Percentiles rank a stretch among this genome's conserved stretches.
Evolutionary conservation across 2,797 vertebrate genomes (phyloP).

Genomic region (Salarias fasciatus): DNA sequence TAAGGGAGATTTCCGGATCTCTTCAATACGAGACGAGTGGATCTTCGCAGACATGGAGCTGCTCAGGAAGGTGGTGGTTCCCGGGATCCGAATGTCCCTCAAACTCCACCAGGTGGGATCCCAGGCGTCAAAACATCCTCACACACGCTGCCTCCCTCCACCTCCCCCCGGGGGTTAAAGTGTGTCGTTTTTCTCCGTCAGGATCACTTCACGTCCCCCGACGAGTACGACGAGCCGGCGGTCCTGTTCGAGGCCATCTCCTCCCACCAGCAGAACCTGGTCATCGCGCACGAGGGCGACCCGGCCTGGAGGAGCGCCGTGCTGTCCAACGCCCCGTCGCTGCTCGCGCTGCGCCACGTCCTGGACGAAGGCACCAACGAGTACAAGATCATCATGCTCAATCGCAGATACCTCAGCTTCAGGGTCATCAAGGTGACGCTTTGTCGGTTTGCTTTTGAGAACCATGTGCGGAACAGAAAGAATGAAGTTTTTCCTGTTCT

Average conservation of each 20-base stretch:
- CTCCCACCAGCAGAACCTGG: slow-evolving; percentile 92
- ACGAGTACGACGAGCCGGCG: slow-evolving; percentile 96
- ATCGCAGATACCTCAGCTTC: slow-evolving; percentile 96
- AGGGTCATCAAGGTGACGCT: slow-evolving; percentile 94
- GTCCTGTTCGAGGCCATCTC: slow-evolving; percentile 97
- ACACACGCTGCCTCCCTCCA: too few relatives aligned
- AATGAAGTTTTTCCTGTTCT: too few relatives aligned
- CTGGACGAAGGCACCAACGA: slow-evolving; percentile 98
- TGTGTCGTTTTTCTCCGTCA: slow-evolving; percentile 48
- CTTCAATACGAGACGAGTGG: slow-evolving; percentile 97
- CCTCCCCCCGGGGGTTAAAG: too few relatives aligned
- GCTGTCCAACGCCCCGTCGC: slow-evolving; percentile 93
- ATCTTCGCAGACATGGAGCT: slow-evolving; percentile 99
- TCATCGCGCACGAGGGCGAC: slow-evolving; percentile 97
- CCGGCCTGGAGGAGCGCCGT: slow-evolving; percentile 97
- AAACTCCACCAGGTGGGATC: slow-evolving; percentile 94
- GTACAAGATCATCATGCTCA: slow-evolving; percentile 98
- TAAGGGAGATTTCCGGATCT: slow-evolving; percentile 99
- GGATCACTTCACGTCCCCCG: slow-evolving; percentile 99
- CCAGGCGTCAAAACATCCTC: too few relatives aligned
- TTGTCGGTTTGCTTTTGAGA: too few relatives aligned
- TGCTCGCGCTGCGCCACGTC: slow-evolving; percentile 95
- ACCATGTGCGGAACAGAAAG: too few relatives aligned
- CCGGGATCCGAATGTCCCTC: slow-evolving; percentile 98
- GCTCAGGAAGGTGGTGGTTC: slow-evolving; percentile 96